Conservation (phyloP, 2,113 vertebrate genomes). For the Corydoras maculifer region DNA sequence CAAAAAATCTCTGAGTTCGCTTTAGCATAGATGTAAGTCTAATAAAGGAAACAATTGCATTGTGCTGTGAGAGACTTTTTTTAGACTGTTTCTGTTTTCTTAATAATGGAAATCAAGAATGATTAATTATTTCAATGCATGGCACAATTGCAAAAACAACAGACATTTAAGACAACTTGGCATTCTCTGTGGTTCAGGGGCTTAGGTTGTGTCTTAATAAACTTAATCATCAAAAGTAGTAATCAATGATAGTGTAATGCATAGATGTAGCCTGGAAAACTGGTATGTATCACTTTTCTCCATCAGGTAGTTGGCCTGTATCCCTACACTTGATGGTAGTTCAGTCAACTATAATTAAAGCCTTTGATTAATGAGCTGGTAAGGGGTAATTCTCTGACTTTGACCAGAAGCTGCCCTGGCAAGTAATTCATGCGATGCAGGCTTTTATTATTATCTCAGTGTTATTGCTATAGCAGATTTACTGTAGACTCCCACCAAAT, state of each 20-base stretch:
- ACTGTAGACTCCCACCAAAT: conserved; percentile 9
- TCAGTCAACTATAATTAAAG: conserved; percentile 47
- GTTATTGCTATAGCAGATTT: conserved; percentile 14
- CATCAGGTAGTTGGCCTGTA: conserved; percentile 22
- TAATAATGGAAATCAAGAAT: conserved; percentile 44
- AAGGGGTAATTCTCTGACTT: conserved; percentile 45
- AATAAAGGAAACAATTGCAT: conserved; percentile 43
- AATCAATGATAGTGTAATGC: conserved; percentile 53
- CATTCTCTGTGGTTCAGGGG: too few species aligned
- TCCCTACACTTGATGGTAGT: conserved; percentile 23
- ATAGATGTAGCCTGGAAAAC: conserved; percentile 41
- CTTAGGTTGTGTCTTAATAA: too few species aligned
- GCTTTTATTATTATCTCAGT: neutral
- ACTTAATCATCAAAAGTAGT: conserved; percentile 17
- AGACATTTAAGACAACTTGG: too few species aligned
- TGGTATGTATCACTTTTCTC: conserved; percentile 49
- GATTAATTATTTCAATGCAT: conserved; percentile 21
- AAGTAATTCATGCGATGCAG: conserved; percentile 29
- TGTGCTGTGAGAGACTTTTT: conserved; percentile 27
- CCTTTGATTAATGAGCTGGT: conserved; percentile 52
- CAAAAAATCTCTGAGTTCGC: too few species aligned
- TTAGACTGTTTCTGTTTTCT: conserved; percentile 40
- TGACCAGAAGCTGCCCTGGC: conserved; percentile 37
- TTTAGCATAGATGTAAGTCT: conserved; percentile 1
- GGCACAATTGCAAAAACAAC: too few species aligned